These are phyloP conservation scores for Sialis fuliginosa DNA, from an alignment of 2,888 invertebrate species.

Conservation along the genomic window DNA sequence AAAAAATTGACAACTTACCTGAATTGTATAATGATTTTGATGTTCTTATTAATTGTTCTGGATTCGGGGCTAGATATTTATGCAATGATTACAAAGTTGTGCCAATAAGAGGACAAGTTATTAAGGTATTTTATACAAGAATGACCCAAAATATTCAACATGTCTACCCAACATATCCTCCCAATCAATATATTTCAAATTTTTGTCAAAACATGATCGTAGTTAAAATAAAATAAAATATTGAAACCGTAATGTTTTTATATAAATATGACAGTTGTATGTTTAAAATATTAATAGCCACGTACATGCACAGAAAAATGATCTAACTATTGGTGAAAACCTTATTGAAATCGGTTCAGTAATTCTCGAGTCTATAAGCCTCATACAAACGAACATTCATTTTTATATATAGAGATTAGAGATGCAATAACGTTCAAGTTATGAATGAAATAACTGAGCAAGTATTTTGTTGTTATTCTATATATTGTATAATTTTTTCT, in stretches of 20 bases:
- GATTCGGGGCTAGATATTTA: constrained; percentile 61
- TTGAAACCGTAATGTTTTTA: neutral
- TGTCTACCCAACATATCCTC: neutral
- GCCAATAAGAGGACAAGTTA: constrained; percentile 69
- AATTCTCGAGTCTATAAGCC: too few relatives aligned
- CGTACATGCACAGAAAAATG: too few relatives aligned
- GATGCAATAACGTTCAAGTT: too few relatives aligned
- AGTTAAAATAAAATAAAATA: neutral
- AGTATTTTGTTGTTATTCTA: neutral
- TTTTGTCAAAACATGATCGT: neutral
- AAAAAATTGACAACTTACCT: constrained; percentile 38
- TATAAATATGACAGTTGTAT: neutral
- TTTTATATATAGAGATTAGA: too few relatives aligned
- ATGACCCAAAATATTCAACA: too few relatives aligned
- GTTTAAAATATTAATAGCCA: neutral
- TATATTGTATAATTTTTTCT: neutral
- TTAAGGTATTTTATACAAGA: constrained; percentile 33
- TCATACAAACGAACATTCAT: too few relatives aligned
- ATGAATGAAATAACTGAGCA: too few relatives aligned
- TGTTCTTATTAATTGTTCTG: constrained; percentile 70
- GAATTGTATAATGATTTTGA: constrained; percentile 42
- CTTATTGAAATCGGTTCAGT: too few relatives aligned
- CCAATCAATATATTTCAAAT: neutral
- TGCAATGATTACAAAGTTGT: constrained; percentile 58
- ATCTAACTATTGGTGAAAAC: too few relatives aligned